These are phyloP conservation scores for Tokudaia tokunoshimensis DNA, from an alignment of 2,797 vertebrate species.

Conservation along the genomic window DNA sequence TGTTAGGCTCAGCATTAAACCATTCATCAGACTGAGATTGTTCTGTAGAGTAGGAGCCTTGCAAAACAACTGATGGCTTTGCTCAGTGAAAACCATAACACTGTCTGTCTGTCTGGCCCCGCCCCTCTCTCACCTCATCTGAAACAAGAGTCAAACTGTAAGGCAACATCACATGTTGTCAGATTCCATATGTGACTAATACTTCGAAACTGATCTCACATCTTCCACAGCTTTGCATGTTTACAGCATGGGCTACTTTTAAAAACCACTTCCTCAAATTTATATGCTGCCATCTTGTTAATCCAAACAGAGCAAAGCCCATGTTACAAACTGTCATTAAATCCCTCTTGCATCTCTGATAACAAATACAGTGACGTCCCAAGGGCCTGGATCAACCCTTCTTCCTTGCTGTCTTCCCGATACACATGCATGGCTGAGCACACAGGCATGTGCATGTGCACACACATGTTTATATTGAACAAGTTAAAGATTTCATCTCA, in stretches of 20 bases:
- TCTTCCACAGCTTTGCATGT: constrained; percentile 23
- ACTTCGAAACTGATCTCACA: neutral
- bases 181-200: neutral
- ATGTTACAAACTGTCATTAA: neutral
- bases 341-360: constrained; percentile 31
- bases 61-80: neutral
- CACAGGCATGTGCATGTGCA: neutral
- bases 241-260: constrained; percentile 48
- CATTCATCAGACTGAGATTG: constrained; percentile 12
- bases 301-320: constrained; percentile 8
- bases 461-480: neutral
- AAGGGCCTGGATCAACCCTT: neutral
- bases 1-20: constrained; percentile 12
- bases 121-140: neutral
- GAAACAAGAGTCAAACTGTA: neutral
- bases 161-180: neutral
- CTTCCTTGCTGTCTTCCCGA: neutral
- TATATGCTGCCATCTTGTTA: constrained; percentile 27
- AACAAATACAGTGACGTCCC: neutral
- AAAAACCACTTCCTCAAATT: constrained; percentile 34
- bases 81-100: neutral
- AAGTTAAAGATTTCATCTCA: neutral
- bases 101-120: neutral
- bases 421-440: neutral
- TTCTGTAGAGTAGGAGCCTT: neutral